Conservation (phyloP, 2,888 invertebrate genomes). For the Volucella inanis region DNA sequence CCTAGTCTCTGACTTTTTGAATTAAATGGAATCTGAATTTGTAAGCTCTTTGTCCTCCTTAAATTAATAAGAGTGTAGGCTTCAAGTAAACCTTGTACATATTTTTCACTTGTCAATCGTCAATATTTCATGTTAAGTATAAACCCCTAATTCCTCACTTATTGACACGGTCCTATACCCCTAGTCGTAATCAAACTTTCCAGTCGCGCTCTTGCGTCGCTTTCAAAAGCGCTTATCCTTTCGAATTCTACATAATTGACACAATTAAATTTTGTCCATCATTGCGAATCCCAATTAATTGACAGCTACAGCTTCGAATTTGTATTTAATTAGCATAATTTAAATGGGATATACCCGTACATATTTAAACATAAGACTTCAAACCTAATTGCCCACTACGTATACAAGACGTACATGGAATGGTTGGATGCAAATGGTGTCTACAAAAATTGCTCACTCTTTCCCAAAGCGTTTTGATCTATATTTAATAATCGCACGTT, state of each 20-base stretch:
- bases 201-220: background rate
- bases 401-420: slow-evolving; percentile 1
- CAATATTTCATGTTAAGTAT: too few species aligned
- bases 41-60: too few species aligned
- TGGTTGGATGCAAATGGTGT: background rate
- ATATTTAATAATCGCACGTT: too few species aligned
- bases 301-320: slow-evolving; percentile 15
- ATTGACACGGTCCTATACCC: too few species aligned
- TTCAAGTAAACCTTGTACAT: too few species aligned
- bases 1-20: too few species aligned
- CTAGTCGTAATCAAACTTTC: too few species aligned
- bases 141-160: too few species aligned
- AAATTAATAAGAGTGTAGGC: too few species aligned
- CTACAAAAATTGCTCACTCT: background rate
- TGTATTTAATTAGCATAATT: slow-evolving; percentile 44
- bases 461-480: background rate
- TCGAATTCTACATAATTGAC: slow-evolving; percentile 22
- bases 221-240: background rate
- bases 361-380: slow-evolving; percentile 16
- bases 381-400: slow-evolving; percentile 6
- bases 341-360: background rate
- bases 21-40: too few species aligned
- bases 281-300: slow-evolving; percentile 31
- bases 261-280: background rate
- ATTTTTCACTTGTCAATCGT: too few species aligned